A percentile compares a stretch with the other conserved stretches of the same genome.
Evolutionary conservation across 2,888 invertebrate species (phyloP).

Genomic region (Pseudococcus viburni): DNA sequence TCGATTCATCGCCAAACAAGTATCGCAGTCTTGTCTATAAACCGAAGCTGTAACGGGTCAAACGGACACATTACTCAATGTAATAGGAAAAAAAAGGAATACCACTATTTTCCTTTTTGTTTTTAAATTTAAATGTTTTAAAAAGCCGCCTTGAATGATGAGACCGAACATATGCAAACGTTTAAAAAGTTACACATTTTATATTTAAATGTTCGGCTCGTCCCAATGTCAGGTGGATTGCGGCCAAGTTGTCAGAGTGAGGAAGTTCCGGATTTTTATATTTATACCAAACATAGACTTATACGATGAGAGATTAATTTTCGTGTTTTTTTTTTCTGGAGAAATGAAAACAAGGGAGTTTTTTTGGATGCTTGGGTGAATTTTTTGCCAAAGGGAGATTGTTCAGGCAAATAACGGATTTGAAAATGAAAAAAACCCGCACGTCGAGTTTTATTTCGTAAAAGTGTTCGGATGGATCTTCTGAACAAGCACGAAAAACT

Average conservation of each 20-base stretch:
- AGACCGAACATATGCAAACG: neutral
- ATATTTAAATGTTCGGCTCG: neutral
- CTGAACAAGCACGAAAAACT: too few species aligned
- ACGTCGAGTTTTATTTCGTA: too few species aligned
- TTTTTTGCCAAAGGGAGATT: too few species aligned
- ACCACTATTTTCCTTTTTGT: neutral
- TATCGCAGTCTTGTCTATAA: neutral
- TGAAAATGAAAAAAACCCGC: too few species aligned
- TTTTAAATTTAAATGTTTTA: neutral
- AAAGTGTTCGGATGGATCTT: too few species aligned
- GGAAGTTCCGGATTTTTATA: neutral
- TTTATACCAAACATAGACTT: too few species aligned
- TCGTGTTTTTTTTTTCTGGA: too few species aligned
- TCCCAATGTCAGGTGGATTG: neutral
- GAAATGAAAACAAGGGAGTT: too few species aligned
- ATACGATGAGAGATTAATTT: too few species aligned
- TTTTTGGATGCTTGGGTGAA: too few species aligned
- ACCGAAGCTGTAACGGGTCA: neutral
- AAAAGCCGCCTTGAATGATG: neutral
- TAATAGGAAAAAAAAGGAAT: neutral
- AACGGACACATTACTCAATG: constrained; percentile 1
- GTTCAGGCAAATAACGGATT: too few species aligned
- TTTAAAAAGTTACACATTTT: neutral
- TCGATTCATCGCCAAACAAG: constrained; percentile 32
- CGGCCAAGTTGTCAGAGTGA: neutral